Evolutionary conservation across 2,113 vertebrate species (phyloP), one percentile per base, ranked within the genome.

Genomic region (Nibea albiflora): DNA sequence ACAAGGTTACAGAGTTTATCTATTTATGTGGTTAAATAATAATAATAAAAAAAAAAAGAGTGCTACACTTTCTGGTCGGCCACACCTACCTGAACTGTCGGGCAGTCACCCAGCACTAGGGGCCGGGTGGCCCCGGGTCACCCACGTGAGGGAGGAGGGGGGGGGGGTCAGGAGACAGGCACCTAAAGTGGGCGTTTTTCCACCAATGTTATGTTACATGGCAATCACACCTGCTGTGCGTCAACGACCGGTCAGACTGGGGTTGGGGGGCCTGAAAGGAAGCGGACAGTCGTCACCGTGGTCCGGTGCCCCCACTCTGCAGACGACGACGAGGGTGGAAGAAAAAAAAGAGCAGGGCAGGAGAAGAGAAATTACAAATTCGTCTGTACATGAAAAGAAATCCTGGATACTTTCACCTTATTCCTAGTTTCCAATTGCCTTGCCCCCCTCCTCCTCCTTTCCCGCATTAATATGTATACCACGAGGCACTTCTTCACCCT

Each of bases 41-140:
- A 26, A 26, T 26, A 26, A 26, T 26, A 26, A 20, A 46, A 85
- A 4, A 19, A 22, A 46, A 20, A 4, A 73, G 4, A 73, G 47
- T 60, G 60, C 22, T 57, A 49, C 56, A 76, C 77, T 88, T 83
- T 81, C 39, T 42, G 19, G 10, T 89, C 86, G 85, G 86, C 93
- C 95, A 94, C 95, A 95, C 95, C 94, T 95, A 95, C 95, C 95
- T 95, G 92, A 79, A 86, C 58, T 81, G 89, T 89, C 81, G 80
- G 82, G 67, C 88, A 85, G 88, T 90, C 91, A 89, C 93, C 92
- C 89, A 78, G 88, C 88, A 61, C 82, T 22, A 44, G 88, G 81
- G 86, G 86, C 88, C 83, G 89, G 89, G 93, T 93, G 92, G 89
- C 91, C 92, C 85, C 91, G 93, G 94, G 95, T 95, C 93, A 93